Evolutionary conservation across 2,113 vertebrate species (phyloP), one percentile per base, ranked within the genome.

Genomic region (Phaethornis superciliosus): DNA sequence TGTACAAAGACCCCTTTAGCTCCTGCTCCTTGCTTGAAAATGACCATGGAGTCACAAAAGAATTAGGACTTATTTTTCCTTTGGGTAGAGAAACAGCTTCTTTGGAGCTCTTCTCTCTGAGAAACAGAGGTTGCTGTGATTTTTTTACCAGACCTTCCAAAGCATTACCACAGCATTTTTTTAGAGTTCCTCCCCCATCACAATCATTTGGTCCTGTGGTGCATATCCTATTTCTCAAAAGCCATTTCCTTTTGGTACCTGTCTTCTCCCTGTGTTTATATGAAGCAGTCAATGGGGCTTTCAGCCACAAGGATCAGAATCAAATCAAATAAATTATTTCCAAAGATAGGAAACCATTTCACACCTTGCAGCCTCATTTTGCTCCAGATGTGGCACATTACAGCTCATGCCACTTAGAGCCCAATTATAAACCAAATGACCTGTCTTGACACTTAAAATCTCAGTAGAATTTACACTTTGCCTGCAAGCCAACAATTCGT

Each of bases 311-410:
- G 91, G 68, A 79, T 95, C 78, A 85, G 81, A 90, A 77, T 64
- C 55, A 94, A 94, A 96, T 96, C 88, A 94, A 59, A 94, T 88
- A 47, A 95, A 91, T 94, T 78, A 42, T 78, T 93, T 96, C 62
- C 72, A 84, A 94, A 93, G 94, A 80, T 80, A 85, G 95, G 89
- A 96, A 95, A 40, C 47, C 27, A 30, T 93, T 96, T 91, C 94
- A 74, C 88, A 96, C 95, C 89, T 94, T 33, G 28, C 68, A 94
- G 78, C 70, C 59, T 80, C 75, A 49, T 81, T 90, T 84, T 95
- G 58, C 84, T 86, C 58, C 91, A 81, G 78, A 62, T 91, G 81
- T 79, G 71, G 42, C 23, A 2, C 49, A 82, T 94, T 84, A 64
- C 32, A 82, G 82, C 82, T 94, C 85, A 33, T 27, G 32, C 52